Percentiles rank a stretch among this genome's conserved stretches.
phyloP scores from a whole-genome alignment of 2,888 invertebrate species.

The Amitus sp. region DNA sequence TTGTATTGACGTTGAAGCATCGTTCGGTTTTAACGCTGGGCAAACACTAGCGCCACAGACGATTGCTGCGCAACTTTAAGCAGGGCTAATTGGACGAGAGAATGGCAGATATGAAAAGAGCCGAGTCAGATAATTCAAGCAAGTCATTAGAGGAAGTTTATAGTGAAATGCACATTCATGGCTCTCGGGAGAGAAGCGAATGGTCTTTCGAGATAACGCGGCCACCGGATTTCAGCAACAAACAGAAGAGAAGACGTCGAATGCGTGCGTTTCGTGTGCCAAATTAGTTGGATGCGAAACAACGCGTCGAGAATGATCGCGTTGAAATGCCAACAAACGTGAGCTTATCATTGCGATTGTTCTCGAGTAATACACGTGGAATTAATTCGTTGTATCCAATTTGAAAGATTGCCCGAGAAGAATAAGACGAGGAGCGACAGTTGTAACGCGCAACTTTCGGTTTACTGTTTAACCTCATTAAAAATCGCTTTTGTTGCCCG shows the following conservation, averaged over 20 bases:
- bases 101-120: constrained; percentile 29
- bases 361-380: too few species aligned
- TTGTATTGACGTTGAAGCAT: constrained; percentile 34
- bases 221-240: constrained; percentile 1
- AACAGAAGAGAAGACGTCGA: background rate
- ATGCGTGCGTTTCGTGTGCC: background rate
- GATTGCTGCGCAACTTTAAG: constrained; percentile 34
- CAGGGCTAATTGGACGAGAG: constrained; percentile 42
- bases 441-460: constrained; percentile 39
- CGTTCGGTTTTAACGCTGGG: constrained; percentile 57
- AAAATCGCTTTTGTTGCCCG: constrained; percentile 35
- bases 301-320: too few species aligned
- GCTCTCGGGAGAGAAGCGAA: constrained; percentile 4
- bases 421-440: constrained; percentile 30
- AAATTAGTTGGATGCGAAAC: background rate
- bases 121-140: constrained; percentile 17
- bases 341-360: too few species aligned
- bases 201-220: constrained; percentile 4
- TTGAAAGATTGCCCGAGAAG: constrained; percentile 15
- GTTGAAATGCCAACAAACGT: too few species aligned
- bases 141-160: constrained; percentile 33
- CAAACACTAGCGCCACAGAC: constrained; percentile 49
- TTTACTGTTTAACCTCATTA: constrained; percentile 44
- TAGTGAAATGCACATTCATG: constrained; percentile 27
- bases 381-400: constrained; percentile 8